Conservation (phyloP, 2,888 invertebrate genomes). For the Tetragnatha montana region DNA sequence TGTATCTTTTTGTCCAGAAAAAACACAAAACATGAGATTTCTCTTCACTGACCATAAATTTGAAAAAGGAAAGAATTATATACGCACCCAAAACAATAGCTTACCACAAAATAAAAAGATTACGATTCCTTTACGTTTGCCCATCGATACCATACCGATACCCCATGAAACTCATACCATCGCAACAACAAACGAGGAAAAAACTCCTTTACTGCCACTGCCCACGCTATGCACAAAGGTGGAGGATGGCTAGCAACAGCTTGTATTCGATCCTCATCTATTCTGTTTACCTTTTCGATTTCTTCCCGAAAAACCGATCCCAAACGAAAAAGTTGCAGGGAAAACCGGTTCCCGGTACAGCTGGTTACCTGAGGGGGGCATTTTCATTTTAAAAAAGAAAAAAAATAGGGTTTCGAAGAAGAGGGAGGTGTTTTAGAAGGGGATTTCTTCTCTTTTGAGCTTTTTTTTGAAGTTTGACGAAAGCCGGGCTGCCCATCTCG, state of each 20-base stretch:
- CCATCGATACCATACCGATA: not conserved
- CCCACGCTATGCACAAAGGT: not conserved
- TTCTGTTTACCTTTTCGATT: conserved; percentile 40
- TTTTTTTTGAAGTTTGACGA: conserved; percentile 16
- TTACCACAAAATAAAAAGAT: not conserved
- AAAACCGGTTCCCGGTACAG: not conserved
- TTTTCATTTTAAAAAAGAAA: conserved; percentile 22
- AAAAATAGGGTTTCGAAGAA: not conserved
- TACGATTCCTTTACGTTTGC: not conserved
- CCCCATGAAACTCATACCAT: not conserved
- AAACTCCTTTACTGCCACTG: not conserved
- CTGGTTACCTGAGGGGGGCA: conserved; percentile 3
- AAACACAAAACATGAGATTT: not conserved
- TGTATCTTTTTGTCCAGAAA: not conserved
- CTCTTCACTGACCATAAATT: not conserved
- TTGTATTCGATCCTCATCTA: conserved; percentile 7
- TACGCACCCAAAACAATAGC: not conserved
- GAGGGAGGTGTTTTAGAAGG: conserved; percentile 4
- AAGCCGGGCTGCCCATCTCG: not conserved
- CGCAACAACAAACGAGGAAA: not conserved
- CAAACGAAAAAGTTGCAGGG: not conserved
- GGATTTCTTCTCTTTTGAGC: not conserved
- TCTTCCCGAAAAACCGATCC: conserved; percentile 30
- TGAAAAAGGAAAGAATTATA: not conserved
- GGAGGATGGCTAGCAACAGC: not conserved